Evolutionary conservation across 2,888 invertebrate species (phyloP).

Genomic region (Himalopsyche anomala): DNA sequence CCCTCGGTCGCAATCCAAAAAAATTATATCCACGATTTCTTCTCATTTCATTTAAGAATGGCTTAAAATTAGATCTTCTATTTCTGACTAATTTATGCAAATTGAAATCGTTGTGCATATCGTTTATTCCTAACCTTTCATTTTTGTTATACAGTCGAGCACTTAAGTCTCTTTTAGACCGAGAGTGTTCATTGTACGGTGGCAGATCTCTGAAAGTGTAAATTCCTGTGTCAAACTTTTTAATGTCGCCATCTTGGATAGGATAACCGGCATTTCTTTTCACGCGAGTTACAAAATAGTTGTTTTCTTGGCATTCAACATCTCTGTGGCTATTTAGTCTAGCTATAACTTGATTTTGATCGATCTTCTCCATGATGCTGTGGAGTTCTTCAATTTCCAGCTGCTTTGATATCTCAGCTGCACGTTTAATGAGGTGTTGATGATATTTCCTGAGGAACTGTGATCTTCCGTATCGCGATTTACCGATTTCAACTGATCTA

Average conservation of each 20-base stretch:
- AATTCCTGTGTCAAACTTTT: not conserved
- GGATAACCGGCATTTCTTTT: constrained; percentile 39
- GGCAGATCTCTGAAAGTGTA: not conserved
- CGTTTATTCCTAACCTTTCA: constrained; percentile 5
- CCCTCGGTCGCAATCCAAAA: constrained; percentile 62
- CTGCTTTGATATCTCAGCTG: constrained; percentile 58
- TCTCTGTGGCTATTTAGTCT: not conserved
- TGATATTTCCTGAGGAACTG: constrained; percentile 74
- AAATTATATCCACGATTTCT: constrained; percentile 56
- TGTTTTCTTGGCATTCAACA: not conserved
- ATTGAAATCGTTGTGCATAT: not conserved
- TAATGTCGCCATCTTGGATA: not conserved
- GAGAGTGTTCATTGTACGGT: constrained; percentile 31
- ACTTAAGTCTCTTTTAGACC: not conserved
- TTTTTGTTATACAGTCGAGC: not conserved
- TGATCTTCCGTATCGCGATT: constrained; percentile 72
- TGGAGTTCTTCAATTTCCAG: constrained; percentile 55
- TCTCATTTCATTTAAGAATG: constrained; percentile 47
- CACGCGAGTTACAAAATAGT: constrained; percentile 48
- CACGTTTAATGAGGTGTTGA: constrained; percentile 69
- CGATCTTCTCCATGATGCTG: constrained; percentile 41
- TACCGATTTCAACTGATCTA: constrained; percentile 75
- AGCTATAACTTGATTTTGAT: not conserved
- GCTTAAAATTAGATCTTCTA: constrained; percentile 44
- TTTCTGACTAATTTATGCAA: constrained; percentile 48